Base-by-base conservation (phyloP, 2,113 vertebrate genomes). In the Vicugna pacos region DNA sequence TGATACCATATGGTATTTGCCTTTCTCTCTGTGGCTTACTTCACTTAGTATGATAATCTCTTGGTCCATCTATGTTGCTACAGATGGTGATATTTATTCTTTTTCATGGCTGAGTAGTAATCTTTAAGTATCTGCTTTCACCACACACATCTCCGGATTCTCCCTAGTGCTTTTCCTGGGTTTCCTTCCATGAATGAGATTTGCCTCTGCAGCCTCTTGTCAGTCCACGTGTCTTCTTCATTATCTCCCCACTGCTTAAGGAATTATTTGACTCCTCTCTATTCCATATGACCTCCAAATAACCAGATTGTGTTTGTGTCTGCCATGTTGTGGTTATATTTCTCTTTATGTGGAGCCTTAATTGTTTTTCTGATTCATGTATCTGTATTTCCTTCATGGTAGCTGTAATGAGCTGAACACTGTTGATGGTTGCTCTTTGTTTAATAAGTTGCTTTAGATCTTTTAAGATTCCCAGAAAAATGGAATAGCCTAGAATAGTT, bases 381-480 rank as follows among this genome's bases (percentile, higher is more conserved):
- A 46, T 89, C 52, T 65, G 3, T 54, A 72, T 86, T 83, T 75
- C 9, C 28, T 54, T 81, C 32, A 64, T 22, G 54, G 6, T 38
- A 35, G 70, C 12, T 28, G 0, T 32, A 87, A 75, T 67, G 28
- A 58, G 15, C 50, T 75, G 4, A 70, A 58, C 35, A 72, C 6
- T 52, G 28, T 50, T 60, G 54, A 60, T 60, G 12, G 10, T 50
- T 70, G 35, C 6, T 86, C 6, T 62, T 89, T 65, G 11, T 95
- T 91, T 42, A 94, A 65, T 84, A 42, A 58, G 12, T 67, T 65
- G 9, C 24, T 88, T 80, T 95, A 46, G 16, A n/a, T 93, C 38
- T 97, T 91, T 91, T 38, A 77, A 56, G 48, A 11, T 85, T 81
- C 72, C 54, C 46, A 85, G 30, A 95, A 95, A 93, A 89, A 89